Base-by-base conservation (phyloP, 2,797 vertebrate genomes). In the Neosilurus hyrtlii region DNA sequence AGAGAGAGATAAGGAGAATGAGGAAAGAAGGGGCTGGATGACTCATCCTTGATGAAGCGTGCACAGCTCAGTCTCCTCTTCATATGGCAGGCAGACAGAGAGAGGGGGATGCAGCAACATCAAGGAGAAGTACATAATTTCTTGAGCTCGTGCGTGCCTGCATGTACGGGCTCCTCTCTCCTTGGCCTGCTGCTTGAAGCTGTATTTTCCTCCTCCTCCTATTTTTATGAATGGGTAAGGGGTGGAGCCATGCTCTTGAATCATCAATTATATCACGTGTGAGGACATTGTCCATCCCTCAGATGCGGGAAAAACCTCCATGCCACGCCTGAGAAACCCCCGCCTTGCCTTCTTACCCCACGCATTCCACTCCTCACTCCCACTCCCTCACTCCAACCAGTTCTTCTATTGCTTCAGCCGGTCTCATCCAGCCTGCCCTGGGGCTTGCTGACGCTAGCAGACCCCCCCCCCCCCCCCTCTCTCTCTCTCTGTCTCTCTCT, bases 271-370 rank as follows among this genome's bases (percentile, higher is more conserved):
- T 24, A 91, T 91, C 89, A 92, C 56, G 57, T 74, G 79, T 61
- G 66, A 82, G 81, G 81, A 87, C 67, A 90, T 88, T 71, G 88
- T 59, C 85, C 43, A 84, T 11, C 26, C 70, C 71, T 62, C 67
- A 78, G 90, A 90, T 93, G 91, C 90, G 82, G 92, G 91, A 92
- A 92, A 93, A 93, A 73, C 57, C 80, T 63, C 22, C 67, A 71
- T 59, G 66, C 54, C 57, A 26, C 70, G 87, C 89, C 78, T 83
- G 68, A 84, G 67, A 71, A 68, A 67, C 67, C 73, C 84, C 9
- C 12, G 22, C 85, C 67, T 73, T 59, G 24, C 57, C 52, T 86
- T 78, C 56, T 81, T 77, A 65, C 62, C 74, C 73, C 88, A 82
- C 77, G 61, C 61, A 79, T 78, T 10, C 63, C 56, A 62, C 59